phyloP scores from a whole-genome alignment of 2,797 vertebrate genomes.

The Etheostoma perlongum region DNA sequence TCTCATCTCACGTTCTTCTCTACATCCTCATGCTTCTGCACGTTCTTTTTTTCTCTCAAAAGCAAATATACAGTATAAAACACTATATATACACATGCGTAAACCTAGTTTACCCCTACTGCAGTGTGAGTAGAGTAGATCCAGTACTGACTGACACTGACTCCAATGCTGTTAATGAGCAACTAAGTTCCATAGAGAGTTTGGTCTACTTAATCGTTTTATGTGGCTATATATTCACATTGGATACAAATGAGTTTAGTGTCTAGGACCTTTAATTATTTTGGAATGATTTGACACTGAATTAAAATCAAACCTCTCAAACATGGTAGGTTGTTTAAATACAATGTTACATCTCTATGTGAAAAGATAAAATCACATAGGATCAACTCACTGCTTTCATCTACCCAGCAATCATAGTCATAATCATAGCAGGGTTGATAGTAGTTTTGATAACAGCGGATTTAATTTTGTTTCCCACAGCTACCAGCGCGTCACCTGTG shows the following conservation, averaged over 20 bases:
- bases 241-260: background rate
- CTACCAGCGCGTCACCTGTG: constrained; percentile 27
- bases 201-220: background rate
- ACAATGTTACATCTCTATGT: background rate
- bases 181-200: constrained; percentile 2
- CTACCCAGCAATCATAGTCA: background rate
- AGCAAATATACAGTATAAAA: background rate
- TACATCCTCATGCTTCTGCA: background rate
- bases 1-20: background rate
- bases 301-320: background rate
- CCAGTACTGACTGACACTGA: constrained; percentile 27
- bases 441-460: constrained; percentile 13
- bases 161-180: constrained; percentile 33
- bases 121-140: background rate
- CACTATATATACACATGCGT: background rate
- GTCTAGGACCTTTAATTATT: background rate
- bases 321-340: background rate
- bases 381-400: background rate
- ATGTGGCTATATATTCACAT: background rate
- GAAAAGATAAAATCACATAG: constrained; percentile 6
- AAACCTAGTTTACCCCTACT: background rate
- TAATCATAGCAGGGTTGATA: background rate
- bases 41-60: background rate
- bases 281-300: background rate
- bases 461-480: constrained; percentile 14